These are phyloP conservation scores for Enteromius radiatus DNA, from an alignment of 2,797 vertebrate genomes.

Conservation along the genomic window DNA sequence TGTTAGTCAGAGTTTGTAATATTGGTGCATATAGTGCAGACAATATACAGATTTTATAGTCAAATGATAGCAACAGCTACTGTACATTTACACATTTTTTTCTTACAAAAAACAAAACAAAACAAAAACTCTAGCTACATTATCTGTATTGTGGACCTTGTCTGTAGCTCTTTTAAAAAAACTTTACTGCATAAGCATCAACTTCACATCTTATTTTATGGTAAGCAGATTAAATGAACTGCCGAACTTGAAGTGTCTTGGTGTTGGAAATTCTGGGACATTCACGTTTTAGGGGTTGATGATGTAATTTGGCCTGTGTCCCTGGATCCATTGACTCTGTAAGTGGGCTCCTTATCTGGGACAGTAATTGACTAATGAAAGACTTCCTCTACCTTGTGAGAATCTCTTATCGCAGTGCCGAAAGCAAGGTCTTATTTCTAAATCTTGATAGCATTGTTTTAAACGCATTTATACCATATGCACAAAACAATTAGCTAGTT, in stretches of 20 bases:
- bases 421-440: constrained; percentile 3
- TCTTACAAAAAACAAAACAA: neutral
- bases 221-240: neutral
- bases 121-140: neutral
- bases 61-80: neutral
- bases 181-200: neutral
- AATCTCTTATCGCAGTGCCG: constrained; percentile 59
- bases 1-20: neutral
- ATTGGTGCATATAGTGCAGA: neutral
- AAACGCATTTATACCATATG: neutral
- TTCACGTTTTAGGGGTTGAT: constrained; percentile 75
- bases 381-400: constrained; percentile 78
- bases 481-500: neutral
- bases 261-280: constrained; percentile 71
- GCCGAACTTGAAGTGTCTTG: neutral
- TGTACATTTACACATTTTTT: neutral
- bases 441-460: neutral
- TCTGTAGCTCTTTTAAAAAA: neutral
- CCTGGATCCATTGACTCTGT: constrained; percentile 76
- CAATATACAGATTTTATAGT: neutral
- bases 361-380: constrained; percentile 85
- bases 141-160: neutral
- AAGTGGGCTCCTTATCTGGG: constrained; percentile 75
- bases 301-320: constrained; percentile 76
- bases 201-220: neutral